Evolutionary conservation across 2,797 vertebrate genomes (phyloP), one percentile per base, ranked within the genome.

Genomic region (Chaetodon trifasciatus): DNA sequence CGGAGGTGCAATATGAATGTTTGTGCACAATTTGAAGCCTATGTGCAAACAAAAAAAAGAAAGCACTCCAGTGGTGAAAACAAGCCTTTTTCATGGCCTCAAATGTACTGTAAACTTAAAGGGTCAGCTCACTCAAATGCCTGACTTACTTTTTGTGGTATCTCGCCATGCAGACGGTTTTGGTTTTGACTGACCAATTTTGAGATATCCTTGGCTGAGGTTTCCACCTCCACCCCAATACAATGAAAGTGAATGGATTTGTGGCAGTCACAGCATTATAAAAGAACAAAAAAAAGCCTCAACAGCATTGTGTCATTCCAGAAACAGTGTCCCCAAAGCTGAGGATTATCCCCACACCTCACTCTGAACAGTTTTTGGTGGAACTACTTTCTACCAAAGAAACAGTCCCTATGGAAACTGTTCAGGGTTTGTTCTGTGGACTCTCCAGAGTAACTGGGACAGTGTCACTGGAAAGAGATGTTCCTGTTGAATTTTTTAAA

Each of bases 401-500:
- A 79, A 58, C 0, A 57, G 57, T 70, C 42, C 62, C 69, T 8
- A 3, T 55, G 76, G 70, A 70, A 70, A 66, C 56, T 53, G 23
- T 63, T 58, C 39, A 40, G 32, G 1, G 42, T 86, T 81, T 83
- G 70, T 86, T 80, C 68, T 63, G 57, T 49, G 62, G 56, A 80
- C 67, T 32, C 70, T 60, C 77, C 50, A 63, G 35, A 71, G 71
- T 60, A 84, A 76, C 83, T 79, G 72, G 77, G 32, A 85, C 74
- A 32, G 37, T 62, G 58, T 79, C 62, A 70, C 69, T 37, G 70
- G 16, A 78, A 64, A 80, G 71, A 70, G 44, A 74, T 74, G 65
- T 78, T 78, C 49, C 62, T 75, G 58, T 63, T 83, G 68, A 70
- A 77, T 83, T 78, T 88, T 84, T 82, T 16, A 69, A 81, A 65